phyloP scores from a whole-genome alignment of 2,888 invertebrate species.

The Prosopocoilus inquinatus region DNA sequence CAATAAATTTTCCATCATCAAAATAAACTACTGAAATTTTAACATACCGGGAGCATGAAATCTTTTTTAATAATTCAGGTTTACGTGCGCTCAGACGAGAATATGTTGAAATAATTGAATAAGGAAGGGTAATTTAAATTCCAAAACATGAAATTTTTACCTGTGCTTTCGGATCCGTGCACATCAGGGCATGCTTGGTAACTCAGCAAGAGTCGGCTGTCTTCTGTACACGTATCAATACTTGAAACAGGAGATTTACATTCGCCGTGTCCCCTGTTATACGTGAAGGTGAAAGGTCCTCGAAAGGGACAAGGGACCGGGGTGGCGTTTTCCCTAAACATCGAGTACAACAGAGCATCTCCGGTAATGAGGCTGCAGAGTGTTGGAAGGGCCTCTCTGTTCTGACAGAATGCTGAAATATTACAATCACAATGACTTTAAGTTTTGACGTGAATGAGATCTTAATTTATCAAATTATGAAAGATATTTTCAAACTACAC shows the following conservation, averaged over 20 bases:
- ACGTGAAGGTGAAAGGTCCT: constrained; percentile 90
- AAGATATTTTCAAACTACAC: constrained; percentile 17
- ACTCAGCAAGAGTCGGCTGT: constrained; percentile 82
- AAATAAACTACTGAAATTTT: too few species aligned
- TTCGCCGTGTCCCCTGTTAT: constrained; percentile 87
- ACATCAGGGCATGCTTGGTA: constrained; percentile 95
- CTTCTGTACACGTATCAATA: constrained; percentile 92
- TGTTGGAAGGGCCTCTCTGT: constrained; percentile 71
- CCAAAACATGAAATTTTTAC: constrained; percentile 54
- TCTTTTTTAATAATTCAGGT: too few species aligned
- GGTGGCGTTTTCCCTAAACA: constrained; percentile 84
- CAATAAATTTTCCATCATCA: too few species aligned
- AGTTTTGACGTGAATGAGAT: constrained; percentile 5
- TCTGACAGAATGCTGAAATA: constrained; percentile 71
- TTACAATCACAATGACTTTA: constrained; percentile 1
- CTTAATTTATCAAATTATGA: constrained; percentile 24
- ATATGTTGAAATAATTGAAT: too few species aligned
- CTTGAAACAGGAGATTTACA: constrained; percentile 87
- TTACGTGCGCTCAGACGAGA: too few species aligned
- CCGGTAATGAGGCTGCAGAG: constrained; percentile 86
- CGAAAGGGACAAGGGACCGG: constrained; percentile 86
- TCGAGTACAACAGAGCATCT: constrained; percentile 83
- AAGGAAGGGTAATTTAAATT: too few species aligned
- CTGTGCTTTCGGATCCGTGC: constrained; percentile 85
- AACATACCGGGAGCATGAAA: too few species aligned